These are phyloP conservation scores for Pammene fasciana DNA, from an alignment of 2,888 invertebrate species.

Conservation along the genomic window DNA sequence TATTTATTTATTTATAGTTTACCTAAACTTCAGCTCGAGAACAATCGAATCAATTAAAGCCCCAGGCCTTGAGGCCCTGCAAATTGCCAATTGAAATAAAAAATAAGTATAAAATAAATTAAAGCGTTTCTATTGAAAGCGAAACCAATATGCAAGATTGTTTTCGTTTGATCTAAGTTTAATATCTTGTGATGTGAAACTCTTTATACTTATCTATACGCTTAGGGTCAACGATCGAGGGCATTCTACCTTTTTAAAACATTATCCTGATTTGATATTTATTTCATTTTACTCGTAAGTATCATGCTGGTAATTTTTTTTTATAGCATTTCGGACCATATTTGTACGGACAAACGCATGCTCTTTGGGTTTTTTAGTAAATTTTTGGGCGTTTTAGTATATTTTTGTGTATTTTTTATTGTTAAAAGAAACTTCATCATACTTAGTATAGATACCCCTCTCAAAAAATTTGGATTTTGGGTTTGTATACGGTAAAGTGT, in stretches of 20 bases:
- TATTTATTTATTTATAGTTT: too few relatives aligned
- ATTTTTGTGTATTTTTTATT: too few relatives aligned
- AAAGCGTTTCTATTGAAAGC: slow-evolving; percentile 9
- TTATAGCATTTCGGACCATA: too few relatives aligned
- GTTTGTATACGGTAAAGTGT: too few relatives aligned
- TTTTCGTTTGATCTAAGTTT: slow-evolving; percentile 19
- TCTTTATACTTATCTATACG: slow-evolving; percentile 1
- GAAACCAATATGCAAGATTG: slow-evolving; percentile 23
- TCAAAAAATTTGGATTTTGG: too few relatives aligned
- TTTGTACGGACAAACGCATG: too few relatives aligned
- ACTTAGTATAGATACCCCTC: too few relatives aligned
- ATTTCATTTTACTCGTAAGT: too few relatives aligned
- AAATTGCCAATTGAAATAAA: neutral
- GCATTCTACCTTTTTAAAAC: neutral
- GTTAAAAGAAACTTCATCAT: too few relatives aligned
- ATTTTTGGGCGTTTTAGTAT: too few relatives aligned
- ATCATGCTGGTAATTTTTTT: too few relatives aligned
- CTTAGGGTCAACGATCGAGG: neutral
- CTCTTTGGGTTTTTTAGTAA: too few relatives aligned
- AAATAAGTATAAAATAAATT: neutral
- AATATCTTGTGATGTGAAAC: slow-evolving; percentile 5
- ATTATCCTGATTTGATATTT: neutral
- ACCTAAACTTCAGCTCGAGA: neutral
- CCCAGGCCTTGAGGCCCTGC: neutral
- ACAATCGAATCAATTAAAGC: neutral